Evolutionary conservation across 2,888 invertebrate species (phyloP), one percentile per base, ranked within the genome.

Genomic region (Acronicta aceris): DNA sequence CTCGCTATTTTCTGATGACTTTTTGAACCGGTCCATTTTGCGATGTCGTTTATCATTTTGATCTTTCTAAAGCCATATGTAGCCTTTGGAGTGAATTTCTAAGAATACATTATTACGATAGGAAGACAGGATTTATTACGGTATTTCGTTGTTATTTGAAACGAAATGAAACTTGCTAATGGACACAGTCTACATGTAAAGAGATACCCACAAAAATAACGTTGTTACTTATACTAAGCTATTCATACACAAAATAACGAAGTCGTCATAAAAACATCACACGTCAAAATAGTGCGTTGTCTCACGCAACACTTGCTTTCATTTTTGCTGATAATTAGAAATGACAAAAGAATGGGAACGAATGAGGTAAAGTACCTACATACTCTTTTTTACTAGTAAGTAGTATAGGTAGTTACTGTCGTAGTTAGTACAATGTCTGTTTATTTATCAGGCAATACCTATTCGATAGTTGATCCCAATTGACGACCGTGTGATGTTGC

Each of bases 11-110:
- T 79, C 81, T 74, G 81, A 78, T 80, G 80, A 81, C 75, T 78
- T 78, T 76, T 74, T 81, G 75, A 75, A 79, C 75, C 79, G 79
- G 81, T 77, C 80, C 73, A 77, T 78, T 81, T 74, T 71, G 74
- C 70, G 72, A 58, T 74, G 76, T 82, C 79, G 76, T 81, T 81
- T 83, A 82, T 80, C 82, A 81, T 80, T 38, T 76, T 63, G 64
- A 76, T 75, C 67, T 67, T 71, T 75, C 58, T 52, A 62, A 66
- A 76, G 55, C 45, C 61, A 64, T 62, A 59, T 61, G 52, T 41
- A 54, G 60, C 16, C 13, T 52, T 51, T 54, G 17, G 25, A 64
- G 63, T 55, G 51, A 55, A 59, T 56, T 64, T 60, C 65, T 78
- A 50, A 73, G 67, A 59, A 61, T 52, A 59, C 57, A 53, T 67